Conservation (phyloP, 53 echinoderm and acorn worm species). For the Hippasteria phrygiana region DNA sequence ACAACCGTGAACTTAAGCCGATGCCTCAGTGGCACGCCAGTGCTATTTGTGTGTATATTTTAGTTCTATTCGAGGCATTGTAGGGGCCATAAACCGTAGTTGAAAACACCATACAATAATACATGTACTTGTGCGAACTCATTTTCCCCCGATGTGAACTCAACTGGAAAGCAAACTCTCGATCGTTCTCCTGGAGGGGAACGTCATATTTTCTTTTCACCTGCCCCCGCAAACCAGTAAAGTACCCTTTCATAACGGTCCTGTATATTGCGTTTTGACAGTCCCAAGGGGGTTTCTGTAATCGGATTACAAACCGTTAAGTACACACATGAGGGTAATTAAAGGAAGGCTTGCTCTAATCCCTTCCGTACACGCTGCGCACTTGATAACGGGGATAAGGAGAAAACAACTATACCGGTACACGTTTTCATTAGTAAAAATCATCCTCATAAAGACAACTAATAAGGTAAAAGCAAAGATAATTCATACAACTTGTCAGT, state of each 20-base stretch:
- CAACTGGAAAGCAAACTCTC: slow-evolving; percentile 27
- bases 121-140: background rate
- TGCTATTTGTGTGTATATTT: background rate
- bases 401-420: slow-evolving; percentile 3
- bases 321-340: background rate
- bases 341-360: background rate
- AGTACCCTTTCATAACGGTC: background rate
- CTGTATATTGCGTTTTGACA: slow-evolving; percentile 1
- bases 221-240: background rate
- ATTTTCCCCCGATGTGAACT: background rate
- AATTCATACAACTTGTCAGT: too few species aligned
- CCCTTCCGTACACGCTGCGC: slow-evolving; percentile 13
- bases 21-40: background rate
- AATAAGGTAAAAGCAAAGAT: too few species aligned
- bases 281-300: background rate
- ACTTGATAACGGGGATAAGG: slow-evolving; percentile 29
- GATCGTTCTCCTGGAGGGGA: background rate
- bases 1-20: background rate
- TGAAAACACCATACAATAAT: slow-evolving; percentile 2
- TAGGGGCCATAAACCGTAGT: background rate
- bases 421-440: background rate
- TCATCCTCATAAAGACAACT: slow-evolving; percentile 23
- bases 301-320: slow-evolving; percentile 57
- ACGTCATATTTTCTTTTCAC: background rate
- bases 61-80: background rate